Percentiles rank a stretch among this genome's conserved stretches.
phyloP scores from a whole-genome alignment of 2,113 vertebrate genomes.

The Antennarius striatus region DNA sequence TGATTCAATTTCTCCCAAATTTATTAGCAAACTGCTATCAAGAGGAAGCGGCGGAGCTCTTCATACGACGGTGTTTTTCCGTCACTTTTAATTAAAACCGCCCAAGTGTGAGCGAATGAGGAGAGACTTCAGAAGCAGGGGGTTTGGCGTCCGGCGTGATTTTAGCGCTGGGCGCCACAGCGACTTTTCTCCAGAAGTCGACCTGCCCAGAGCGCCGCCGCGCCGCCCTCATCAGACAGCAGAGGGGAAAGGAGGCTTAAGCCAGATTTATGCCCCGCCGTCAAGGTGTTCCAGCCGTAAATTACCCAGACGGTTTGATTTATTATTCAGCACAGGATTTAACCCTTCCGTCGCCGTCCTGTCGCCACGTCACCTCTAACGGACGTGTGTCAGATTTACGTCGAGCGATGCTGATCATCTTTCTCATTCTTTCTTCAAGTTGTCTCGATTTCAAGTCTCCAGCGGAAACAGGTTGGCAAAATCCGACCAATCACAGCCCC shows the following conservation, averaged over 20 bases:
- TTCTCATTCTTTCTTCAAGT: neutral
- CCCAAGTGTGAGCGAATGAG: slow-evolving; percentile 24
- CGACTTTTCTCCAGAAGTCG: slow-evolving; percentile 56
- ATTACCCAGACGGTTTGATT: slow-evolving; percentile 22
- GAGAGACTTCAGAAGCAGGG: slow-evolving; percentile 17
- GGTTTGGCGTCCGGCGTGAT: slow-evolving; percentile 2
- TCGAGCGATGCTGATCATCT: too few relatives aligned
- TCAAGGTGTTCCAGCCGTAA: slow-evolving; percentile 40
- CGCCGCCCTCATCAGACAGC: slow-evolving; percentile 42
- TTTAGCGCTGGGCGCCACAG: slow-evolving; percentile 4
- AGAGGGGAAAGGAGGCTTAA: slow-evolving; percentile 37
- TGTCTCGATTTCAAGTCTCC: neutral
- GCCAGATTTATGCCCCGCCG: slow-evolving; percentile 39
- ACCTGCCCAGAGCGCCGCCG: slow-evolving; percentile 39
- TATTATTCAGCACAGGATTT: slow-evolving; percentile 22
- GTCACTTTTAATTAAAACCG: slow-evolving; percentile 47
- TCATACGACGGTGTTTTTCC: slow-evolving; percentile 40
- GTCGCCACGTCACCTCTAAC: neutral
- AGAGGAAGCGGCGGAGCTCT: slow-evolving; percentile 35
- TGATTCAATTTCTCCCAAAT: slow-evolving; percentile 43
- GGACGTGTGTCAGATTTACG: neutral
- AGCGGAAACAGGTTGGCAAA: neutral
- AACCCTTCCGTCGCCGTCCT: slow-evolving; percentile 27
- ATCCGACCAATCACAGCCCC: neutral
- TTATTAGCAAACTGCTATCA: slow-evolving; percentile 52